Evolutionary conservation across 2,797 vertebrate species (phyloP).

Genomic region (Ibycter americanus): DNA sequence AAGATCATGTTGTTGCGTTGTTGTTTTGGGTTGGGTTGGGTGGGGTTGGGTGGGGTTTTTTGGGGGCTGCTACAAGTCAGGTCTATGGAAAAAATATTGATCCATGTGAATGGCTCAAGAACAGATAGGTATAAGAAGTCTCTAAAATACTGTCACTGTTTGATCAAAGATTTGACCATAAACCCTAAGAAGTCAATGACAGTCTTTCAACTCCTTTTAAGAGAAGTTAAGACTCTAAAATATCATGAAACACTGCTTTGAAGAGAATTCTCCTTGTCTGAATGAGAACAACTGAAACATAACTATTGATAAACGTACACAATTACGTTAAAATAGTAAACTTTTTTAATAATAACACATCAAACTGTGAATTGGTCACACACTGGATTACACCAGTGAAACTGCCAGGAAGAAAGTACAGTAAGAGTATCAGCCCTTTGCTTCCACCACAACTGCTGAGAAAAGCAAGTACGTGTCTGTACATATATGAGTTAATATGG

Average conservation of each 20-base stretch:
- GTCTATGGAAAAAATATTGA: background rate
- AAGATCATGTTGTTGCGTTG: background rate
- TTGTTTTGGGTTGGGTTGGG: background rate
- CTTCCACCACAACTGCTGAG: background rate
- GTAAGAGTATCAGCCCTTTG: background rate
- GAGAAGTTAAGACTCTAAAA: background rate
- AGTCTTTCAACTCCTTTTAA: background rate
- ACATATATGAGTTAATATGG: background rate
- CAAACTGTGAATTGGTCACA: background rate
- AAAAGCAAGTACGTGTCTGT: background rate
- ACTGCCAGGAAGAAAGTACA: background rate
- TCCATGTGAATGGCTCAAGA: background rate
- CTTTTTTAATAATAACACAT: background rate
- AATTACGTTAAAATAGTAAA: background rate
- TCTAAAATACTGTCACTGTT: background rate
- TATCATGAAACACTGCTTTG: background rate
- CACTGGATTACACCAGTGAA: background rate
- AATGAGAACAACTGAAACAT: background rate
- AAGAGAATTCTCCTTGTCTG: background rate
- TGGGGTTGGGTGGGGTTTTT: background rate
- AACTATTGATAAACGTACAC: background rate
- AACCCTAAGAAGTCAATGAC: background rate
- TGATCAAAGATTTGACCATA: background rate
- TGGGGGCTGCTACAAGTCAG: accelerated
- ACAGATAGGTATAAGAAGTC: background rate